phyloP scores from a whole-genome alignment of 2,113 vertebrate genomes.

The Acanthisitta chloris region DNA sequence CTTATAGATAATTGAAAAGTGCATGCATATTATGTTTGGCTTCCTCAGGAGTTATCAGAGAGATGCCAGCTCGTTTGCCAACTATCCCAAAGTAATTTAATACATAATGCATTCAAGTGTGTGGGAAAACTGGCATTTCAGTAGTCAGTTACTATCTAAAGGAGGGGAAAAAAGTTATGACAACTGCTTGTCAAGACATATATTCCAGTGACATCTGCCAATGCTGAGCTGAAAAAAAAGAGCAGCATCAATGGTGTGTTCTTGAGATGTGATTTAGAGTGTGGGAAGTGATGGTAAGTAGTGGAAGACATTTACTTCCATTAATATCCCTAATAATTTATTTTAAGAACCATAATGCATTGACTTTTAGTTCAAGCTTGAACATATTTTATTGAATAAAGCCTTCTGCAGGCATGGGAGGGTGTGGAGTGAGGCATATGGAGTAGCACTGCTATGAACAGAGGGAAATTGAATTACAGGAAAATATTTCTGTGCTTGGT shows the following conservation, averaged over 20 bases:
- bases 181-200: slow-evolving; percentile 21
- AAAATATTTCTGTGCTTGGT: background rate
- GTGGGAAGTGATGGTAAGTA: background rate
- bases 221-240: background rate
- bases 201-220: background rate
- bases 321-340: background rate
- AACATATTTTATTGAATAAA: background rate
- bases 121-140: slow-evolving; percentile 7
- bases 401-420: background rate
- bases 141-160: background rate
- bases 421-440: background rate
- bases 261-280: background rate
- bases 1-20: slow-evolving; percentile 1
- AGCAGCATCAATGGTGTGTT: background rate
- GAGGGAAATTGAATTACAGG: background rate
- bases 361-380: background rate
- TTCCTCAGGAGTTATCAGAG: background rate
- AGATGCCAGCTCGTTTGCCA: background rate
- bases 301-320: background rate
- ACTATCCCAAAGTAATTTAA: background rate
- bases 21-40: background rate
- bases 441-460: background rate
- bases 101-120: background rate
- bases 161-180: background rate
- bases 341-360: background rate